phyloP scores from a whole-genome alignment of 2,113 vertebrate genomes.

The Microcebus ravelobensis region DNA sequence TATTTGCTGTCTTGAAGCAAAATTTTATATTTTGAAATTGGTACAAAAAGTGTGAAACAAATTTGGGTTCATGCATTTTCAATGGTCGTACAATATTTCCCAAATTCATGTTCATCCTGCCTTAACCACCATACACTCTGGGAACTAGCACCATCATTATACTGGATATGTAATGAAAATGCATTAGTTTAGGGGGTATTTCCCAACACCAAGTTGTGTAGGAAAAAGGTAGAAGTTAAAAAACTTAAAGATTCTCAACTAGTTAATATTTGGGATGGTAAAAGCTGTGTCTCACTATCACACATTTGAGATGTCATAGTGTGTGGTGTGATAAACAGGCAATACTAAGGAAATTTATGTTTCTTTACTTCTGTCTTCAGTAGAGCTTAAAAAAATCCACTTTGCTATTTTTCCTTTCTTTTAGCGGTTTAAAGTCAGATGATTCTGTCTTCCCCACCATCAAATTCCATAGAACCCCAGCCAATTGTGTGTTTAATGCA shows the following conservation, averaged over 20 bases:
- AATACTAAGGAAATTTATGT: background rate
- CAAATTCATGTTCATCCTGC: background rate
- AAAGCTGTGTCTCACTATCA: background rate
- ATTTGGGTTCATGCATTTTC: constrained; percentile 12
- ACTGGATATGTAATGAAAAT: background rate
- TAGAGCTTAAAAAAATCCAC: background rate
- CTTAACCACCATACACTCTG: background rate
- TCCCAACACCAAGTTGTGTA: background rate
- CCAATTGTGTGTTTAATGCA: background rate
- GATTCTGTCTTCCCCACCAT: background rate
- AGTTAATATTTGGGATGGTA: background rate
- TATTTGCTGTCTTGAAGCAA: background rate
- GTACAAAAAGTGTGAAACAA: background rate
- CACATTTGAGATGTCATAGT: background rate
- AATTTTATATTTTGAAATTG: background rate
- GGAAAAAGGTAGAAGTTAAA: background rate
- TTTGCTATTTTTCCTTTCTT: background rate
- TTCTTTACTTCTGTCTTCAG: background rate
- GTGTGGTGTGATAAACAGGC: too few species aligned
- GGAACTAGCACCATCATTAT: background rate
- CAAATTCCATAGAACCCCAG: background rate
- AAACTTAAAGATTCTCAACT: background rate
- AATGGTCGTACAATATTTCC: background rate
- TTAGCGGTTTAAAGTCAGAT: background rate
- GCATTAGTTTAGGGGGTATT: background rate